Evolutionary conservation across 2,888 invertebrate genomes (phyloP), one percentile per base, ranked within the genome.

Genomic region (Stramonita haemastoma): DNA sequence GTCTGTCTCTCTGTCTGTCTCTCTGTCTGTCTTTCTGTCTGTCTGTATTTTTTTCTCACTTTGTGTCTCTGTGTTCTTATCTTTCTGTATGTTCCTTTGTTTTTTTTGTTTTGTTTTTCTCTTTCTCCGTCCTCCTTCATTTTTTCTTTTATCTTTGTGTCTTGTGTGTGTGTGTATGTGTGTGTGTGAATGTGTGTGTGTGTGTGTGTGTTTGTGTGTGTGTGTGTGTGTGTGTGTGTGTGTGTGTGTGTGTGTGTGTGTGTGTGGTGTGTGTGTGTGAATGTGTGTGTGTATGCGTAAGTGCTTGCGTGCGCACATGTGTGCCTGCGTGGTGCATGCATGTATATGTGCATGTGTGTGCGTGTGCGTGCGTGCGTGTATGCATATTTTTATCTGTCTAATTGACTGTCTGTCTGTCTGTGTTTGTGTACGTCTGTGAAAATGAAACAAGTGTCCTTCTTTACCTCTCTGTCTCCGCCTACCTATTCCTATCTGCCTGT

Each of bases 131-230:
- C 8, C 46, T 46, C 46, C 8, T 8, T 46, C 46, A 60, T 60
- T 60, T 60, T 66, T 26, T 66, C 66, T 66, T 66, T 13, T 66
- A 4, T 66, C 5, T 4, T 2, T n/a, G 73, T 1, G 73, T n/a
- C n/a, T 11, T 13, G 73, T 8, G 73, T 73, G 73, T n/a, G 73
- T 73, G 73, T 73, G 73, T 73, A n/a, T 73, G 73, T 73, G 73
- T 73, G 73, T 73, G 73, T 73, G 73, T 73, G 73, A 26, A n/a
- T 73, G 73, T 73, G 73, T 73, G 73, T 73, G 73, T 73, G 73
- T 73, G 73, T 73, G 73, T 73, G 73, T 73, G 73, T n/a, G 73
- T 73, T 13, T n/a, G 73, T 73, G 73, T n/a, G 73, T 73, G 73
- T n/a, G 73, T 73, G 73, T 11, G 73, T n/a, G 73, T 11, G 73